A percentile compares a stretch with the other conserved stretches of the same genome.
Conservation (phyloP, 2,113 vertebrate genomes). For the Muntiacus reevesi region DNA sequence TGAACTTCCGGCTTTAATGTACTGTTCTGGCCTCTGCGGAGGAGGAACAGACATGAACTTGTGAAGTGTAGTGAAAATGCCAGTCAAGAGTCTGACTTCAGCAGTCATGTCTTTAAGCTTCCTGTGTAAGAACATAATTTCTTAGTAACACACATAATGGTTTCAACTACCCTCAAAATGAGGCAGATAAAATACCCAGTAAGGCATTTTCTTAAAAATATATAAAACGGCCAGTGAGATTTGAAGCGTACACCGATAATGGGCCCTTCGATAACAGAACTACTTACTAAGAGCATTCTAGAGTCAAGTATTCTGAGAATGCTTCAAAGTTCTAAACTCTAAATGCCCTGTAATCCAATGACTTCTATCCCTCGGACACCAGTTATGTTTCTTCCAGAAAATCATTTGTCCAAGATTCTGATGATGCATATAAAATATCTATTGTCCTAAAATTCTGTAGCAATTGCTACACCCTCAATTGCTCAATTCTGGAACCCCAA, state of each 20-base stretch:
- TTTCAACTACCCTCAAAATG: background rate
- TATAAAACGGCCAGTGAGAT: background rate
- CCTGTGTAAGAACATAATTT: background rate
- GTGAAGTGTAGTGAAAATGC: background rate
- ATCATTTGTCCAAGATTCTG: background rate
- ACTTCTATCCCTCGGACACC: background rate
- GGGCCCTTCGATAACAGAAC: background rate
- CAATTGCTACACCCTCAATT: background rate
- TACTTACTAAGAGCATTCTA: background rate
- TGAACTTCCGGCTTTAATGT: conserved; percentile 52
- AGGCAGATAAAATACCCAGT: background rate
- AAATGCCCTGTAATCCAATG: background rate
- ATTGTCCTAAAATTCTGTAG: background rate
- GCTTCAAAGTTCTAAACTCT: background rate
- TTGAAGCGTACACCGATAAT: background rate
- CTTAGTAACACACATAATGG: background rate
- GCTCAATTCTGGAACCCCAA: background rate
- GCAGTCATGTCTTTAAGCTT: background rate
- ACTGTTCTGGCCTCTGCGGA: conserved; percentile 1
- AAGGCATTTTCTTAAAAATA: conserved; percentile 6
- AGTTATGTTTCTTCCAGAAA: background rate
- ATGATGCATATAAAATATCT: background rate
- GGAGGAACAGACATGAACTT: background rate
- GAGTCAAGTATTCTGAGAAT: background rate
- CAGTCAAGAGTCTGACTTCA: background rate